Evolutionary conservation across 2,113 vertebrate genomes (phyloP), one percentile per base, ranked within the genome.

Genomic region (Eudorcas thomsonii): DNA sequence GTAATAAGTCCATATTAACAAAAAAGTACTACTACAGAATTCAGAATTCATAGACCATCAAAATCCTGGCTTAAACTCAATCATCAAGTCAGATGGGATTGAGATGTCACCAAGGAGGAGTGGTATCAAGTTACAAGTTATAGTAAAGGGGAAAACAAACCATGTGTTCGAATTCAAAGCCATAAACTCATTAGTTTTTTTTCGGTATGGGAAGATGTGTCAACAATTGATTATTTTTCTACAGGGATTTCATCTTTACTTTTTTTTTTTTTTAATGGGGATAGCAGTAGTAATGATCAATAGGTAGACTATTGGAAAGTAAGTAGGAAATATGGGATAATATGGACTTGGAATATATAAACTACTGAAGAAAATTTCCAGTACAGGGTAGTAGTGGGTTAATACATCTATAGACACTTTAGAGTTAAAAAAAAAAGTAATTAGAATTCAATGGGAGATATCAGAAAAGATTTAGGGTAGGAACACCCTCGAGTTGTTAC

Each of bases 1-100:
- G 98, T 99, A 99, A 99, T 99, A 99, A 99, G 98, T 98, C 99
- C 98, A 98, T 98, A 99, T 99, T 99, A 99, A 99, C 98, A 98
- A 98, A 98, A 98, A 99, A 99, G 98, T 98, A 98, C 98, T 97
- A 98, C 97, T 98, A 98, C 97, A 99, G 98, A 99, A 99, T 98
- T 98, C 98, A 98, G 98, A 99, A 99, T 98, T 98, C 94, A 89
- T 3, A 93, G 96, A 95, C 96, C 97, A 98, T 98, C 98, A 98
- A 99, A 99, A 99, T 99, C 98, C 98, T 98, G 97, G 98, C 97
- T 98, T 97, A 98, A 98, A 98, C 98, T 98, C 98, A 98, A 98
- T 98, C 98, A 98, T 96, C 78, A 78, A 98, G 98, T 97, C 98
- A 98, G 97, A 98, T 96, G 98, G 97, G 98, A 99, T 98, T 99